Evolutionary conservation across 2,797 vertebrate genomes (phyloP).

Genomic region (Coranthus polyacanthus): DNA sequence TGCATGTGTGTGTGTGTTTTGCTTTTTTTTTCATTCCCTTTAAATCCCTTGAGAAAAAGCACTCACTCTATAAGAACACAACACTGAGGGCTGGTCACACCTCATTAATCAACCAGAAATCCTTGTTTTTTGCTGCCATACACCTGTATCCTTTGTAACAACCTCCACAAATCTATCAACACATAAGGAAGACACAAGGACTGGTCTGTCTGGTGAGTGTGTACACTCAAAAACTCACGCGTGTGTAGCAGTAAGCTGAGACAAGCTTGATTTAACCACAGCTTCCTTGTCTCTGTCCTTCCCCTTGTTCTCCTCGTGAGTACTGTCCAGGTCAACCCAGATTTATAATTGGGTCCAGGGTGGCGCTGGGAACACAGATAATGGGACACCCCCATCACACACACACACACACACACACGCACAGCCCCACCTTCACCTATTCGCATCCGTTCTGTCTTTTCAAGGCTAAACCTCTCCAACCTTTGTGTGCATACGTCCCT

Average conservation of each 20-base stretch:
- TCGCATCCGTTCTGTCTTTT: slow-evolving; percentile 36
- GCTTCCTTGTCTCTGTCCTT: slow-evolving; percentile 50
- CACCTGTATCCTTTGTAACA: slow-evolving; percentile 62
- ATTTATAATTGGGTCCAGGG: slow-evolving; percentile 74
- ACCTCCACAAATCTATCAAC: slow-evolving; percentile 62
- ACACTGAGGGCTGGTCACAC: slow-evolving; percentile 65
- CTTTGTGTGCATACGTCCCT: slow-evolving; percentile 15
- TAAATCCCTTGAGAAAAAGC: slow-evolving; percentile 59
- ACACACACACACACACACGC: slow-evolving; percentile 7
- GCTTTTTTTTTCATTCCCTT: slow-evolving; percentile 32
- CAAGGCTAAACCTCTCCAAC: slow-evolving; percentile 37
- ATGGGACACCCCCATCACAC: slow-evolving; percentile 29
- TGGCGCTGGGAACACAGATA: slow-evolving; percentile 40
- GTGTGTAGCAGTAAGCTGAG: slow-evolving; percentile 6
- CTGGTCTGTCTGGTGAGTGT: slow-evolving; percentile 13
- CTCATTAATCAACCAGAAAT: slow-evolving; percentile 73
- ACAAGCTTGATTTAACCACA: slow-evolving; percentile 57
- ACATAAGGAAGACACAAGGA: slow-evolving; percentile 27
- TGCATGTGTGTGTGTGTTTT: slow-evolving; percentile 28
- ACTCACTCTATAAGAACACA: slow-evolving; percentile 58
- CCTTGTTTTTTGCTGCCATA: slow-evolving; percentile 55
- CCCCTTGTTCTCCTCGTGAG: slow-evolving; percentile 36
- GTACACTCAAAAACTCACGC: background rate
- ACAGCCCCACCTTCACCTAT: slow-evolving; percentile 52
- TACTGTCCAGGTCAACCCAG: slow-evolving; percentile 53